Conservation (phyloP, 2,888 invertebrate species). For the Terebella lapidaria region DNA sequence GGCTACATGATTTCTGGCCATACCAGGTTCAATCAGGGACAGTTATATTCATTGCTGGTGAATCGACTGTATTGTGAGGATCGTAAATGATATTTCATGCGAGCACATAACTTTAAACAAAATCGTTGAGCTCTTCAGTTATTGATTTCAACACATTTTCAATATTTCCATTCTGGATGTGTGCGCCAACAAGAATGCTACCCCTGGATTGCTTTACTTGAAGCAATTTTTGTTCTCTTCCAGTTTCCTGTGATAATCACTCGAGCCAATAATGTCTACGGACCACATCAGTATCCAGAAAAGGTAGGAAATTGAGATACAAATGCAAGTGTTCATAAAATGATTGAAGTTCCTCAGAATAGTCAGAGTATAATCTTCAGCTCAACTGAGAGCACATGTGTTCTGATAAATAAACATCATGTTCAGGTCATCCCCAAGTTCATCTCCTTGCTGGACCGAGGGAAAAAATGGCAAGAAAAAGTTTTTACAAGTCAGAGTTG, state of each 20-base stretch:
- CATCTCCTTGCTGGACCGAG: slow-evolving; percentile 26
- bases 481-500: too few relatives aligned
- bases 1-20: too few relatives aligned
- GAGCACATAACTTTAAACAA: too few relatives aligned
- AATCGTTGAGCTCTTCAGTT: too few relatives aligned
- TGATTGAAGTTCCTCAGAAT: not conserved
- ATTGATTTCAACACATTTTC: too few relatives aligned
- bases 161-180: too few relatives aligned
- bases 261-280: slow-evolving; percentile 35
- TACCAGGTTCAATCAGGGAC: too few relatives aligned
- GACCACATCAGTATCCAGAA: slow-evolving; percentile 36
- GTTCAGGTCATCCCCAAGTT: slow-evolving; percentile 33
- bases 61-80: too few relatives aligned
- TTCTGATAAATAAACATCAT: not conserved
- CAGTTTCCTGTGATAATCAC: slow-evolving; percentile 34
- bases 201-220: too few relatives aligned
- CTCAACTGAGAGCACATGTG: not conserved
- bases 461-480: slow-evolving; percentile 29
- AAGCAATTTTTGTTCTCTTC: too few relatives aligned
- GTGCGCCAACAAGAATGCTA: too few relatives aligned
- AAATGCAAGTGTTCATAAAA: not conserved
- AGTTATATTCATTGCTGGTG: not conserved
- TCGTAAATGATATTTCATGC: too few relatives aligned
- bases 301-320: slow-evolving; percentile 27
- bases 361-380: not conserved